Base-by-base conservation (phyloP, 2,888 invertebrate species). In the Temnothorax ravouxi region DNA sequence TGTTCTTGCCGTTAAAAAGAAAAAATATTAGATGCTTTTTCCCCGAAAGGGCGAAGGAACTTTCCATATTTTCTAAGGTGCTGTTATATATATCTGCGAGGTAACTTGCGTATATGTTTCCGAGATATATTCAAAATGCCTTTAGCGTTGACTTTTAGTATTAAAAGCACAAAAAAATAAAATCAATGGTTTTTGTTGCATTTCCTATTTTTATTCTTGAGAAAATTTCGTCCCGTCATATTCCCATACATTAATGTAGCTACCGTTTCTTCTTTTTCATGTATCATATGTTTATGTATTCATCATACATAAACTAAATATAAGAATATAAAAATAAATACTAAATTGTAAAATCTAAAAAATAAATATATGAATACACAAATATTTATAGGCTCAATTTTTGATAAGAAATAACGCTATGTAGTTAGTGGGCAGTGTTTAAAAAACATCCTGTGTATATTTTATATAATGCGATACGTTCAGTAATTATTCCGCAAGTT, bases 11-110 rank as follows among this genome's bases (percentile, higher is more conserved):
- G 25, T 50, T 61, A 15, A 11, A 4, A 44, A 25, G 34, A 62
- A 75, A 50, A 50, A 34, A 75, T 5, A 50, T 75, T 50, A 38
- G 38, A 75, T 47, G 47, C 3, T 72, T 50, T 47, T 50, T 47
- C 1, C 8, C 9, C 11, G 47, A 59, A 74, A 38, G 3, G 4
- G 21, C 5, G 34, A 29, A 74, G 21, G 15, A 59, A 34, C 44
- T 4, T 25, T 62, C 2, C 34, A 34, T 34, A 44, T 34, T 38
- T 61, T 34, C 25, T 15, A 56, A 29, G n/a, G 6, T 38, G 15
- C n/a, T 50, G 29, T 41, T 72, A 56, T 75, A 59, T 44, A 34
- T 38, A 34, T 38, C 59, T n/a, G 61, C 8, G 15, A 61, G 29
- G 15, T 74, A 74, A 59, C 44, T 59, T 21, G n/a, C 9, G 6